Base-by-base conservation (phyloP, 2,113 vertebrate species). In the Meles meles region DNA sequence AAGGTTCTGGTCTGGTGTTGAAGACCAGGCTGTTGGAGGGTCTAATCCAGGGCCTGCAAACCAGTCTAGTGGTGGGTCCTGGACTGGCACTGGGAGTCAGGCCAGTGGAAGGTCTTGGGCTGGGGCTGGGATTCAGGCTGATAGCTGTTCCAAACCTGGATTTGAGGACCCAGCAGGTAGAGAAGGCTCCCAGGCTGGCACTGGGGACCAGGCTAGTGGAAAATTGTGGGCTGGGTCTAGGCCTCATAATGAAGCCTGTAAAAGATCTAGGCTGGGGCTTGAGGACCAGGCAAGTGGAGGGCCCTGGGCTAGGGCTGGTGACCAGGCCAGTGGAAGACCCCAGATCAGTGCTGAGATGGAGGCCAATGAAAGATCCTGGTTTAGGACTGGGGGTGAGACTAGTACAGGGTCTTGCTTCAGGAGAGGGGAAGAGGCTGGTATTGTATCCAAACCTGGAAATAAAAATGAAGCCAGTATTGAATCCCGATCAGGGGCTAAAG, bases 361-460 rank as follows among this genome's bases (percentile, higher is more conserved):
- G 63, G 90, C 90, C 67, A 96, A 79, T 71, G 89, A 97, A 92
- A 92, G 82, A 96, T 93, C 95, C 81, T 98, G 97, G 96, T 95
- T 98, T 98, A 96, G 74, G 29, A 81, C 95, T 90, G 95, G 74
- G 65, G 44, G 65, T 87, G 97, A 98, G 74, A 59, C 87, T 84
- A 84, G 63, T 92, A 92, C 90, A 92, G 96, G 90, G n/a, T 93
- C 96, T 61, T 97, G 96, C 97, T 92, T 92, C 80, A 97, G 96
- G 96, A 96, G 77, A 92, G 87, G 59, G 44, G 59, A 96, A 95
- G 72, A 90, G 15, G 44, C 61, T 93, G 76, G 42, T 90, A 55
- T 92, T 94, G 52, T 96, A 29, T 55, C 97, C 18, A 85, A 42
- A n/a, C 1, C 74, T 94, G 67, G 47, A 61, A 21, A 13, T 67